Base-by-base conservation (phyloP, 2,113 vertebrate genomes). In the Thamnaconus septentrionalis region DNA sequence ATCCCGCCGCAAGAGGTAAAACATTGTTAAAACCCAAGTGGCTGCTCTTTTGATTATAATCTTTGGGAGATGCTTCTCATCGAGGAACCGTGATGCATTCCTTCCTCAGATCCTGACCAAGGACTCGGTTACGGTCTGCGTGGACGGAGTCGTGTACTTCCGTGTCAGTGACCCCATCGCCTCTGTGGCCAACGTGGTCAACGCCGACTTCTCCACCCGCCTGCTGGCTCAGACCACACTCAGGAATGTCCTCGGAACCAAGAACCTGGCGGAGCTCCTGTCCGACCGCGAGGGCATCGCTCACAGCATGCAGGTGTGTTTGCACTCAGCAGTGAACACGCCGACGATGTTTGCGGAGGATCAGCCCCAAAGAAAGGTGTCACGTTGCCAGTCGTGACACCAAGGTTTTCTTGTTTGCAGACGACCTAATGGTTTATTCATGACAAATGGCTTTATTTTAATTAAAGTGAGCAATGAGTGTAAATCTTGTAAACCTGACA, bases 1-100 rank as follows among this genome's bases (percentile, higher is more conserved):
- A 98, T 98, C 54, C 96, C 97, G 45, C 97, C 97, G 1, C 97
- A 99, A 75, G 97, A 99, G 93, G 97, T 98, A 83, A 3, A 56
- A 41, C 3, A 9, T 6, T 11, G 5, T 46, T 4, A 42, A 55
- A 4, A 5, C 8, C 44, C 8, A 46, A 31, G 18, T 31, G 18
- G 18, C 18, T 31, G 18, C 18, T 31, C 18, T 31, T 31, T 31
- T 31, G 18, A 31, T 31, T 31, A 1, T 31, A 31, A 31, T 31
- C 18, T 50, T 10, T 50, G 8, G 48, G 9, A 50, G 48, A 4
- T 5, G 5, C 2, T 5, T 5, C 4, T 50, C 48, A 47, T 0
- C 7, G 12, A 42, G 8, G 6, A 47, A 4, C 9, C 5, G 7
- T 6, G 8, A n/a, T 61, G 10, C 11, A 50, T 41, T 63, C 50